A percentile compares a stretch with the other conserved stretches of the same genome.
phyloP scores from a whole-genome alignment of 2,888 invertebrate genomes.

The Punctoribates punctum region DNA sequence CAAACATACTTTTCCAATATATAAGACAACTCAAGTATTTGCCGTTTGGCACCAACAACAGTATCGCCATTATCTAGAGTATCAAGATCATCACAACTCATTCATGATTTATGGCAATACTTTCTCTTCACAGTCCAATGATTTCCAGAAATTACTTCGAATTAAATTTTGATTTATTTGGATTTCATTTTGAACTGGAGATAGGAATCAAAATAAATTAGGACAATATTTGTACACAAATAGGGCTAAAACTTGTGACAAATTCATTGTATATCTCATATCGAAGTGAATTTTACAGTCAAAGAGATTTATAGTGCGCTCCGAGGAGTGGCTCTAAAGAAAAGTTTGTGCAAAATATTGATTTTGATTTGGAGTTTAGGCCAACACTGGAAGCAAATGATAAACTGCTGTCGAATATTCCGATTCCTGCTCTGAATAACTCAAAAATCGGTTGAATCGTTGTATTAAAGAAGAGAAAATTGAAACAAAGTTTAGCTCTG shows the following conservation, averaged over 20 bases:
- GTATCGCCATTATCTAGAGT: no score
- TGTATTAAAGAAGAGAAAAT: not conserved
- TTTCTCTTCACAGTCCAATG: no score
- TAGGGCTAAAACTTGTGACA: not conserved
- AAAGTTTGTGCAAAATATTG: not conserved
- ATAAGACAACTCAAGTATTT: no score
- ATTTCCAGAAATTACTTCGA: no score
- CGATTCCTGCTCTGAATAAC: not conserved
- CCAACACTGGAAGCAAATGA: not conserved
- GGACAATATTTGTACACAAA: not conserved
- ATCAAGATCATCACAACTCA: no score
- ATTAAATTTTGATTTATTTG: no score
- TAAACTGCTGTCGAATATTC: slow-evolving; percentile 22
- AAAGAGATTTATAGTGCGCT: not conserved
- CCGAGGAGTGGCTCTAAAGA: not conserved
- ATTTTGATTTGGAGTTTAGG: not conserved
- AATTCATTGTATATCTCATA: not conserved
- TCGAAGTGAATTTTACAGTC: not conserved
- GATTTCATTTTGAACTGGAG: no score
- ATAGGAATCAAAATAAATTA: not conserved
- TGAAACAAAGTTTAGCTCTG: not conserved
- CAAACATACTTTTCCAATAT: no score
- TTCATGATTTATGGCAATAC: no score
- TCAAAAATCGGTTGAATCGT: not conserved
- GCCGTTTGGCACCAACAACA: no score